phyloP scores from a whole-genome alignment of 2,113 vertebrate species.

The Corythornis madagascariensis region DNA sequence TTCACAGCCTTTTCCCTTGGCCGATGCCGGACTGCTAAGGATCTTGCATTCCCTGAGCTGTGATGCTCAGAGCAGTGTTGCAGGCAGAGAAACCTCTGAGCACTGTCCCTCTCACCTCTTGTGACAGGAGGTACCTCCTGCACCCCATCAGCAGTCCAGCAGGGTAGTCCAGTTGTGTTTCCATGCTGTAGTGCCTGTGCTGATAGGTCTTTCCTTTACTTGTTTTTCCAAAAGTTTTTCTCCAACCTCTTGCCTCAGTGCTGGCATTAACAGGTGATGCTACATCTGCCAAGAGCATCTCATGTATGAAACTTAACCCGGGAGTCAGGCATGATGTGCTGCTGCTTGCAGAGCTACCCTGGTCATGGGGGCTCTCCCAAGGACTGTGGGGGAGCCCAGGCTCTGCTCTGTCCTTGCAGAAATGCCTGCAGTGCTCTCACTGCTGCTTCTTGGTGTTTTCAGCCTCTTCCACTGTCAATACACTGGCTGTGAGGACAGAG shows the following conservation, averaged over 20 bases:
- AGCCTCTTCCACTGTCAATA: not conserved
- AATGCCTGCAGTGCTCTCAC: conserved; percentile 29
- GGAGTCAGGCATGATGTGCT: not conserved
- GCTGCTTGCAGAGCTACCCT: not conserved
- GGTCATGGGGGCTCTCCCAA: not conserved
- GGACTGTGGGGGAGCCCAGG: not conserved
- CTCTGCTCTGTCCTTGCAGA: not conserved
- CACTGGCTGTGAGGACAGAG: conserved; percentile 64
- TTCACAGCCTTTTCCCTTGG: not conserved
- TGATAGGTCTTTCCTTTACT: not conserved
- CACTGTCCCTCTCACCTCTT: not conserved
- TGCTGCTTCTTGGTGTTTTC: conserved; percentile 62
- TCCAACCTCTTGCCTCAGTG: not conserved
- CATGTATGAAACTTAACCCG: not conserved
- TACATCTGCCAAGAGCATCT: not conserved
- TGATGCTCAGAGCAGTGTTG: not conserved
- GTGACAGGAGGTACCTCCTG: not conserved
- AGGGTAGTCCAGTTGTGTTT: not conserved
- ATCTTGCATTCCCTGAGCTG: not conserved
- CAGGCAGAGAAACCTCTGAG: not conserved
- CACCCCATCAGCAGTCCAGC: not conserved
- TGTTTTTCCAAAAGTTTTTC: no score
- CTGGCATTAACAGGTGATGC: rapidly evolving
- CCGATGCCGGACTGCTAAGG: not conserved
- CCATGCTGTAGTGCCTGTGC: not conserved